Base-by-base conservation (phyloP, 2,113 vertebrate genomes). In the Jacana jacana region DNA sequence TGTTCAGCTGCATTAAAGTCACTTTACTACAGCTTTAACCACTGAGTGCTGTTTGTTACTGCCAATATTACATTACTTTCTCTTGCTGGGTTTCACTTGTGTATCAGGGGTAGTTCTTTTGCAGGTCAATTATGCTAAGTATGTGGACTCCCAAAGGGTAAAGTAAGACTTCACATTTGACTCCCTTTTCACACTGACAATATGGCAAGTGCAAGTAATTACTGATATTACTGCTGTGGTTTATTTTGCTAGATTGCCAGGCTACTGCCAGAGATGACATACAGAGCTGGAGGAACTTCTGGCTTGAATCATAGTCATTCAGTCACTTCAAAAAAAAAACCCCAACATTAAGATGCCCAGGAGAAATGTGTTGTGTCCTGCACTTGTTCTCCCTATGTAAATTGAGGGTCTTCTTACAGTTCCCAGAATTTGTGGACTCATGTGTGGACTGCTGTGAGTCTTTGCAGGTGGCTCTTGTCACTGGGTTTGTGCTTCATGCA, bases 1-100 rank as follows among this genome's bases (percentile, higher is more conserved):
- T 88, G 33, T 86, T 94, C 64, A 91, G 68, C 85, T 81, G 65
- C 73, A 49, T 94, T 88, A 75, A 91, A 86, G 31, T 84, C 42
- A 77, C 40, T 81, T 80, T 70, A 91, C 44, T 82, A 40, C 17
- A 71, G 44, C 80, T 79, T 91, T 96, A 78, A 64, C 33, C 18
- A 60, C 35, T 40, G 37, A 86, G 8, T 10, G 60, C 6, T 69
- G 12, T 18, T 82, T 85, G 81, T 84, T 95, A 33, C 57, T 91
- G 77, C 24, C 42, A 76, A 28, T 48, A 58, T 63, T 17, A 64
- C 8, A 51, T 81, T 31, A 37, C 39, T 71, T 81, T 92, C 72
- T 54, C 86, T 88, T 79, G 17, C 33, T 68, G 30, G 10, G 28
- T 90, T 96, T 93, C 30, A 44, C 9, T 7, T 72, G 18, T 22